Percentiles rank a stretch among this genome's conserved stretches.
Evolutionary conservation across 2,113 vertebrate genomes (phyloP).

Genomic region (Lota lota): DNA sequence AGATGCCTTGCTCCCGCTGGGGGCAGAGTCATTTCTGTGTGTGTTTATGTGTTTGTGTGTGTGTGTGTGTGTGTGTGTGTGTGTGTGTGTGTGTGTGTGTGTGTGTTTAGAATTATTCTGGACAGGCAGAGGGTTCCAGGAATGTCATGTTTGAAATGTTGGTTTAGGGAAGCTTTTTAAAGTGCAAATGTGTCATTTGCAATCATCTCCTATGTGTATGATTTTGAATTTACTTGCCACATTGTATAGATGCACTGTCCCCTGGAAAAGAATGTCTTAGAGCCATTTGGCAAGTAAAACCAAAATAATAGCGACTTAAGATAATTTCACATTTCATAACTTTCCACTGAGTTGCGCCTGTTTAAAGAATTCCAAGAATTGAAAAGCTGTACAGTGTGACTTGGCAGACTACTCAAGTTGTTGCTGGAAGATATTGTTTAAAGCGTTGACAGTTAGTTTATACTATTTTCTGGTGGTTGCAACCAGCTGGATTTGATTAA

Average conservation of each 20-base stretch:
- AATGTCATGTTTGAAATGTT: slow-evolving; percentile 56
- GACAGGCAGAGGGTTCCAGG: slow-evolving; percentile 49
- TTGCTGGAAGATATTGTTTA: neutral
- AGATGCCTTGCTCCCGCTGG: slow-evolving; percentile 45
- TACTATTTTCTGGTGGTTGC: slow-evolving; percentile 27
- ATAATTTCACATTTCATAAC: no score
- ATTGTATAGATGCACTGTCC: slow-evolving; percentile 40
- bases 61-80: slow-evolving; percentile 25
- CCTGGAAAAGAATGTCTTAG: slow-evolving; percentile 32
- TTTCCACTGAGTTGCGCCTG: no score
- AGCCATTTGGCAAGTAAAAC: neutral
- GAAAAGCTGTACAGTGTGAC: neutral
- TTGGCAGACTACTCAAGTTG: neutral
- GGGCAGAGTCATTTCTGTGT: slow-evolving; percentile 33
- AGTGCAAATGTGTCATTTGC: slow-evolving; percentile 52
- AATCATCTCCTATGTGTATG: slow-evolving; percentile 42
- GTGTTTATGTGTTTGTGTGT: slow-evolving; percentile 29
- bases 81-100: slow-evolving; percentile 23
- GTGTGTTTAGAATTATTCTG: slow-evolving; percentile 59
- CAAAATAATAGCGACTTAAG: no score
- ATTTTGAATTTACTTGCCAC: slow-evolving; percentile 45
- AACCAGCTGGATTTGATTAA: slow-evolving; percentile 17
- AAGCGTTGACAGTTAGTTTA: neutral
- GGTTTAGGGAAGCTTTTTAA: slow-evolving; percentile 53
- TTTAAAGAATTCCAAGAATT: neutral